Evolutionary conservation across 2,113 vertebrate genomes (phyloP), one percentile per base, ranked within the genome.

Genomic region (Canis aureus): DNA sequence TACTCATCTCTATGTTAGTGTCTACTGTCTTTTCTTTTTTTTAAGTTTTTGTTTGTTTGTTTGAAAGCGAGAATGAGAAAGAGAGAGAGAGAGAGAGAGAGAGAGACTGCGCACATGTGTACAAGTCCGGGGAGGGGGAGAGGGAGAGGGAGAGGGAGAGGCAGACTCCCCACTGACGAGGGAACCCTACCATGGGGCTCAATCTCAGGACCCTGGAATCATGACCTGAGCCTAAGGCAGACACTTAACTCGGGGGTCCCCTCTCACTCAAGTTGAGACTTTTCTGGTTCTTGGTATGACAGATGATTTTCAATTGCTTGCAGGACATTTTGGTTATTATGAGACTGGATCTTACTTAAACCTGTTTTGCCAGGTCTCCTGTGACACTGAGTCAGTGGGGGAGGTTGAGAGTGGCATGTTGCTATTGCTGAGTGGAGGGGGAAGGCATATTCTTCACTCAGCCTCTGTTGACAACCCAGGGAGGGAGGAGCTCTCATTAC

Each of bases 301-400:
- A 96, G 27, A 66, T 83, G 57, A 74, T 93, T 88, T 81, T 82
- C 73, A 82, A 0, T 81, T 89, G 69, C 29, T 76, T 89, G 59
- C 43, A 83, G 59, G 51, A 76, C 9, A 60, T 76, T 82, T 66
- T 60, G 66, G 6, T 76, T 82, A 82, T 66, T 76, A 82, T 78
- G 10, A 93, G 32, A 67, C 67, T 83, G 91, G 53, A 59, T 76
- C 57, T 82, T 74, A 55, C 66, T 82, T 59, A 82, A 76, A 35
- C 76, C 67, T 57, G 5, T 76, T 60, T 76, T 38, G 64, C 59
- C 11, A 49, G 22, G 4, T 76, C 7, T 81, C 25, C 51, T 73
- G n/a, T 85, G 89, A 88, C 29, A 66, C 67, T 15, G 23, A 66
- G 29, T 55, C 62, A 8, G 32, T 51, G 22, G 16, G 6, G 29